These are phyloP conservation scores for Acropora yongei DNA, from an alignment of 64 coral and sea anemone genomes.

Conservation along the genomic window DNA sequence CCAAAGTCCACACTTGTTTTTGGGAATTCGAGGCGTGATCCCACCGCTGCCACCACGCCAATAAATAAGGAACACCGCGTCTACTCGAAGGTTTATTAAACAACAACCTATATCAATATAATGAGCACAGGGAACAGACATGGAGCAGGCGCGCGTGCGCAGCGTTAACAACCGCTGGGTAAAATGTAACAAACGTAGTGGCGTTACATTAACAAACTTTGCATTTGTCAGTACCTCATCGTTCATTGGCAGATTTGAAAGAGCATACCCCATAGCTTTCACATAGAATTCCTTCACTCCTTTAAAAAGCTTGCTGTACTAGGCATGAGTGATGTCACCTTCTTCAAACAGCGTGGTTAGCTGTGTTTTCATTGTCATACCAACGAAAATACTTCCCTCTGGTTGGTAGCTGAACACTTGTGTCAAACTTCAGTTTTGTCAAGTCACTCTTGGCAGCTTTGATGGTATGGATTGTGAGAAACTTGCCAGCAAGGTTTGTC, in stretches of 20 bases:
- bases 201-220: constrained; percentile 59
- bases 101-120: too few species aligned
- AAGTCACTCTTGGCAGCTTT: constrained; percentile 61
- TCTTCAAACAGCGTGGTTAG: constrained; percentile 57
- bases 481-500: constrained; percentile 61
- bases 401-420: constrained; percentile 52
- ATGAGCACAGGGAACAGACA: too few species aligned
- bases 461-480: constrained; percentile 49
- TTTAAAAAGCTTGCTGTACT: constrained; percentile 50
- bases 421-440: constrained; percentile 50
- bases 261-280: constrained; percentile 70
- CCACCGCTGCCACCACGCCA: too few species aligned
- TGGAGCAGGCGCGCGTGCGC: too few species aligned
- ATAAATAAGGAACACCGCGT: too few species aligned
- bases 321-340: constrained; percentile 14
- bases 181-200: too few species aligned
- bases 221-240: constrained; percentile 71
- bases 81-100: too few species aligned
- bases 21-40: too few species aligned
- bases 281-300: constrained; percentile 66
- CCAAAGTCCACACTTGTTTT: too few species aligned
- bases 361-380: constrained; percentile 48
- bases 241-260: constrained; percentile 70
- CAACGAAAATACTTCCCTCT: constrained; percentile 47
- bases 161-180: too few species aligned